A percentile compares a stretch with the other conserved stretches of the same genome.
These are phyloP conservation scores for Chrysina gloriosa DNA, from an alignment of 2,888 invertebrate genomes.

Conservation along the genomic window DNA sequence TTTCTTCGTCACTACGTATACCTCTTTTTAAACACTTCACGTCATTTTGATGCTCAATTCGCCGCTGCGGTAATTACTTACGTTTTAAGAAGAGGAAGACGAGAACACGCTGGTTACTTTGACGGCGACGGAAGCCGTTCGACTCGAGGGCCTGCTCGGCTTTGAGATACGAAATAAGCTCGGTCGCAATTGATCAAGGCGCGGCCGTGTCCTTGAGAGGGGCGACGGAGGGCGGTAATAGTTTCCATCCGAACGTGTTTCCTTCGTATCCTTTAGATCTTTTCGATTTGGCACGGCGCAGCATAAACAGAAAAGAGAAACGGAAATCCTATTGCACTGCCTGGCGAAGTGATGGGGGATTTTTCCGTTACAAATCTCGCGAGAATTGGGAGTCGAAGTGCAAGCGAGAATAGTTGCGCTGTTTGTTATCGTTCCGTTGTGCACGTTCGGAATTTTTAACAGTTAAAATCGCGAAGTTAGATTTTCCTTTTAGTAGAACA, in stretches of 20 bases:
- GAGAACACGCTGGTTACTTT: neutral
- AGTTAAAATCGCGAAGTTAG: no score
- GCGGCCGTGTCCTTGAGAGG: neutral
- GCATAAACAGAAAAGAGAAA: neutral
- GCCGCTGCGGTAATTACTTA: neutral
- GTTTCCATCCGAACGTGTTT: neutral
- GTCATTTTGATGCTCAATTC: no score
- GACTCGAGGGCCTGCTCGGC: no score
- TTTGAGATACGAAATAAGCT: slow-evolving; percentile 7
- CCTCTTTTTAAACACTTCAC: neutral
- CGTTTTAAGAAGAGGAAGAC: neutral
- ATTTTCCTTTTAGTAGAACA: no score
- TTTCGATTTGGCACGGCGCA: neutral
- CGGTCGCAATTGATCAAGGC: slow-evolving; percentile 10
- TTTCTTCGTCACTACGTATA: neutral
- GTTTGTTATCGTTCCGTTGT: no score
- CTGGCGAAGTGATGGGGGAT: no score
- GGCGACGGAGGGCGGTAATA: neutral
- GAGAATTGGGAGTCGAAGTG: no score
- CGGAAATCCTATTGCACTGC: neutral
- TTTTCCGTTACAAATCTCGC: no score
- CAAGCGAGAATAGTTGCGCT: no score
- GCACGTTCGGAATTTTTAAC: no score
- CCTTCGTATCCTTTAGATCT: neutral
- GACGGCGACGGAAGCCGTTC: neutral